Evolutionary conservation across 64 coral and sea anemone species (phyloP).

Genomic region (Catalaphyllia jardinei): DNA sequence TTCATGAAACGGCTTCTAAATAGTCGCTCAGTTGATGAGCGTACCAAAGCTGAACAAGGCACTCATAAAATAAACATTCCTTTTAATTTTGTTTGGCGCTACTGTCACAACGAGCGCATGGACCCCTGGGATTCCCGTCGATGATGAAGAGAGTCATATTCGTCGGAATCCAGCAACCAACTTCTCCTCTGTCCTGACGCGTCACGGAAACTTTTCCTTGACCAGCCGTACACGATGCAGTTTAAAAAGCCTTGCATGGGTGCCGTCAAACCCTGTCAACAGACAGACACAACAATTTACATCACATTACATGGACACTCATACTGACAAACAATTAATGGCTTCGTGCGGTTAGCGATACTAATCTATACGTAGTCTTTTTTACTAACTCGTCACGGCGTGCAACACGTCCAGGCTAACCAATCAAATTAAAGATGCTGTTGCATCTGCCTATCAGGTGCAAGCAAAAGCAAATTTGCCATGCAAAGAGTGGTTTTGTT

Average conservation of each 20-base stretch:
- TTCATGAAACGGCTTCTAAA: no score
- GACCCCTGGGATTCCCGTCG: not conserved
- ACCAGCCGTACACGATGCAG: constrained; percentile 88
- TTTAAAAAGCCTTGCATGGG: constrained; percentile 93
- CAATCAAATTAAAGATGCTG: no score
- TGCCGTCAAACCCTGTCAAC: constrained; percentile 69
- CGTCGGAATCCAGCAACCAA: constrained; percentile 4
- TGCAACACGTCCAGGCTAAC: no score
- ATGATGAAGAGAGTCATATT: not conserved
- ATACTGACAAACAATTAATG: not conserved
- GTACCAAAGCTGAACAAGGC: no score
- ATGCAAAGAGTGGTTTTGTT: not conserved
- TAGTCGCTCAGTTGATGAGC: no score
- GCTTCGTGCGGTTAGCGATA: no score
- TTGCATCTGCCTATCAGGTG: no score
- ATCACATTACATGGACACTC: not conserved
- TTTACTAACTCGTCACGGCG: no score
- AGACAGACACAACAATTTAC: not conserved
- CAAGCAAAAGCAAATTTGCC: not conserved
- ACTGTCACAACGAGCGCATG: not conserved
- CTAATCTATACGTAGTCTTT: no score
- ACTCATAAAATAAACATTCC: no score
- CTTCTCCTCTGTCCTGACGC: constrained; percentile 26
- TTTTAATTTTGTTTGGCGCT: no score
- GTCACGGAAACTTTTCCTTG: constrained; percentile 68